A percentile compares a stretch with the other conserved stretches of the same genome.
Evolutionary conservation across 2,113 vertebrate species (phyloP).

Genomic region (Promerops cafer): DNA sequence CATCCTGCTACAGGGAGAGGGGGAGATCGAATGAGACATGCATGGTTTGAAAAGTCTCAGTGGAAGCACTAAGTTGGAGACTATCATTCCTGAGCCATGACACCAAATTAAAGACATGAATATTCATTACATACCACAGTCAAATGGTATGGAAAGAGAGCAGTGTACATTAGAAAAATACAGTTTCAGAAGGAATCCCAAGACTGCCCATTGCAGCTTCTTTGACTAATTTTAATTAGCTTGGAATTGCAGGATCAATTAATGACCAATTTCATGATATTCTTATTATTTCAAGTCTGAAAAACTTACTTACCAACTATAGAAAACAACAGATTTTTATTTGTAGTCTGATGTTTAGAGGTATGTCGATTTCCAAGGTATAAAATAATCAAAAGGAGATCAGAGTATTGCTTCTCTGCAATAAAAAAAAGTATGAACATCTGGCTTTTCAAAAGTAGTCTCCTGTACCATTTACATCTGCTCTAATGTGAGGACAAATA

Average conservation of each 20-base stretch:
- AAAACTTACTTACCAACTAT: neutral
- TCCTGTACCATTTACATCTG: neutral
- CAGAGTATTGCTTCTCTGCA: neutral
- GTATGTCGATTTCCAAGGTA: neutral
- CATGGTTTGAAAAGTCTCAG: neutral
- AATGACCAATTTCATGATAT: slow-evolving; percentile 18
- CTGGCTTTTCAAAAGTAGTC: neutral
- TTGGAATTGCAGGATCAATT: neutral
- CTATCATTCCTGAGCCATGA: neutral
- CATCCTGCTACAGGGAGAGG: fast-evolving
- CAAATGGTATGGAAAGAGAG: neutral
- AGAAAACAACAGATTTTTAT: neutral
- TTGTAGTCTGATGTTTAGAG: neutral
- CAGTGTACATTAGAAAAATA: neutral
- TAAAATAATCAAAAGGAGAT: neutral
- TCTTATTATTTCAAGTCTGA: neutral
- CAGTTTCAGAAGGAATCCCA: neutral
- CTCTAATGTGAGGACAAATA: neutral
- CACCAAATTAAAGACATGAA: neutral
- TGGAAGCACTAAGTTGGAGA: neutral
- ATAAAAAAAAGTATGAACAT: neutral
- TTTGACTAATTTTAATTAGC: slow-evolving; percentile 40
- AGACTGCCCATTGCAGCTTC: neutral
- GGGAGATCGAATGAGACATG: neutral
- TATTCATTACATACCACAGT: neutral